A percentile compares a stretch with the other conserved stretches of the same genome.
Evolutionary conservation across 2,797 vertebrate genomes (phyloP).

Genomic region (Dicrostonyx torquatus): DNA sequence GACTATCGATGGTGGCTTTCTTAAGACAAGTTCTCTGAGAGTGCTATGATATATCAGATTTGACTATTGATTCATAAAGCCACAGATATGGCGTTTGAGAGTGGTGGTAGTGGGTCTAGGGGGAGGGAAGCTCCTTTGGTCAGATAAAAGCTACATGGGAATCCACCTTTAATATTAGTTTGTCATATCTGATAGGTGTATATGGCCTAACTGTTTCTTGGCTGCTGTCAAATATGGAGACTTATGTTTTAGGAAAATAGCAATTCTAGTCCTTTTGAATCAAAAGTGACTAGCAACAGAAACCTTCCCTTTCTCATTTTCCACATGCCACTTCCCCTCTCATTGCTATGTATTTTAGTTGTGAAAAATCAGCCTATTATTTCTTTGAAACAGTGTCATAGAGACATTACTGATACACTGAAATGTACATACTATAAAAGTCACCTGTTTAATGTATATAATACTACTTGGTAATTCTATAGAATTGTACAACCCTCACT

Average conservation of each 20-base stretch:
- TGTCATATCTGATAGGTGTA: constrained; percentile 11
- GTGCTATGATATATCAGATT: background rate
- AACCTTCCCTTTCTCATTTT: background rate
- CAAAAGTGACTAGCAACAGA: background rate
- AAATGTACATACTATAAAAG: constrained; percentile 1
- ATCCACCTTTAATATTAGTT: constrained; percentile 49
- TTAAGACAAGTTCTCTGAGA: constrained; percentile 2
- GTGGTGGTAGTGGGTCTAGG: background rate
- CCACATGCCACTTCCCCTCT: background rate
- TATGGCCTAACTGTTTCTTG: background rate
- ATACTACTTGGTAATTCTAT: constrained; percentile 32
- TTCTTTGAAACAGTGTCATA: constrained; percentile 32
- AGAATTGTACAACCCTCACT: background rate
- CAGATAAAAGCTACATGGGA: constrained; percentile 17
- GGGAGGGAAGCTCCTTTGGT: background rate
- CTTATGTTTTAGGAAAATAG: constrained; percentile 53
- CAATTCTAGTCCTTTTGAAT: background rate
- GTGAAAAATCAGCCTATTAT: constrained; percentile 25
- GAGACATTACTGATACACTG: background rate
- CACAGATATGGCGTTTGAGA: constrained; percentile 24
- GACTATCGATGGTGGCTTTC: background rate
- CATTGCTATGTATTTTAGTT: constrained; percentile 18
- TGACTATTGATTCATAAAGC: constrained; percentile 38
- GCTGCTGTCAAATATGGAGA: background rate
- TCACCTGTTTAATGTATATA: constrained; percentile 1